phyloP scores from a whole-genome alignment of 2,797 vertebrate species.

The Malurus leucopterus region DNA sequence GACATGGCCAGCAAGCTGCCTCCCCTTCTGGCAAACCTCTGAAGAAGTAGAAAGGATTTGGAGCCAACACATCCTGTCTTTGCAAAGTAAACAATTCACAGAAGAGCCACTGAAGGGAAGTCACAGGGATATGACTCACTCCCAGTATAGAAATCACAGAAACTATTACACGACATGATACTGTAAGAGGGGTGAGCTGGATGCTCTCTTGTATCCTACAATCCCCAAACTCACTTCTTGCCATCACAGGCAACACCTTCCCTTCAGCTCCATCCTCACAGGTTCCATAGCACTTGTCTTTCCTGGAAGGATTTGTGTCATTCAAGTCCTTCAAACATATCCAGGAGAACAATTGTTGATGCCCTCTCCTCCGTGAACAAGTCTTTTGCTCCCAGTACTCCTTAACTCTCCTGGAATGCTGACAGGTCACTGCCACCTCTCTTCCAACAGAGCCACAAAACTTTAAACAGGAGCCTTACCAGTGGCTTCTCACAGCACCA shows the following conservation, averaged over 20 bases:
- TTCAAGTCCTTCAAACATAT: neutral
- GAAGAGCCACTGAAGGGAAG: slow-evolving; percentile 20
- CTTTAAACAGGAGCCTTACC: neutral
- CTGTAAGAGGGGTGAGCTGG: neutral
- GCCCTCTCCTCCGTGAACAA: neutral
- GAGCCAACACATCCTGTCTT: neutral
- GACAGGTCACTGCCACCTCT: neutral
- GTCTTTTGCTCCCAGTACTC: neutral
- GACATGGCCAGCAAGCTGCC: neutral
- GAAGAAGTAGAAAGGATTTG: neutral
- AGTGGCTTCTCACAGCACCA: neutral
- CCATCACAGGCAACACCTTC: neutral
- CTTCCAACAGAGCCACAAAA: neutral
- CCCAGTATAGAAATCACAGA: neutral
- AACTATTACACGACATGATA: neutral
- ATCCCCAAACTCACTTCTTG: neutral
- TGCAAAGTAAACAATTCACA: slow-evolving; percentile 24
- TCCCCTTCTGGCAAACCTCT: neutral
- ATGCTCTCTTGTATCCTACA: neutral
- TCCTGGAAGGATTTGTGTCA: neutral
- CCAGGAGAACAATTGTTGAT: neutral
- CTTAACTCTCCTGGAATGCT: neutral
- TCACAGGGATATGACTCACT: slow-evolving; percentile 15
- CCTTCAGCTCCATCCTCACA: neutral
- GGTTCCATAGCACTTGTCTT: neutral